Percentiles rank a stretch among this genome's conserved stretches.
These are phyloP conservation scores for Phaetusa simplex DNA, from an alignment of 2,113 vertebrate genomes.

Conservation along the genomic window DNA sequence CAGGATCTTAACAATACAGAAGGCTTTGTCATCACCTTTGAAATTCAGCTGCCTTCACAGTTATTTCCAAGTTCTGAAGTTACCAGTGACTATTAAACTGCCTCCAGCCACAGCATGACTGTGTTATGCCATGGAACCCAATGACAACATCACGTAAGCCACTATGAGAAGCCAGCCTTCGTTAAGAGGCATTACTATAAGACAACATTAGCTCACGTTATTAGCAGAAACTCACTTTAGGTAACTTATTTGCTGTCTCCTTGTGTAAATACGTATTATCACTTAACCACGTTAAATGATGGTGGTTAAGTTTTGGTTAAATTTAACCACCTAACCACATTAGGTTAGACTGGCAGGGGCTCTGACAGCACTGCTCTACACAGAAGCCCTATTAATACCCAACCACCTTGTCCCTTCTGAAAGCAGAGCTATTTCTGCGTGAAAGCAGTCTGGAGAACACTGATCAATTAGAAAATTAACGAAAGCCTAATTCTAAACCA, in stretches of 20 bases:
- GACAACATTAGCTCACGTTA: not conserved
- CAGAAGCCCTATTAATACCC: not conserved
- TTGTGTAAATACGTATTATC: not conserved
- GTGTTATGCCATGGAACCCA: not conserved
- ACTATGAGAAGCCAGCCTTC: not conserved
- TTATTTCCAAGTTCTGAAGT: not conserved
- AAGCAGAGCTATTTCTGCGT: not conserved
- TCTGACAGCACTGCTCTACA: not conserved
- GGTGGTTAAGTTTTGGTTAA: not conserved
- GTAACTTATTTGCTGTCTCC: not conserved
- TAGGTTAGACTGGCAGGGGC: not conserved
- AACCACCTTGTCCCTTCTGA: not conserved
- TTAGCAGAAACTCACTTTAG: not conserved
- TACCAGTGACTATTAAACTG: not conserved
- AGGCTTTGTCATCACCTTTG: not conserved
- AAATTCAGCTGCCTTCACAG: not conserved
- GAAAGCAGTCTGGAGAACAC: not conserved
- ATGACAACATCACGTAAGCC: rapidly evolving
- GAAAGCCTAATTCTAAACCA: not conserved
- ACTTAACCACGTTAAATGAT: not conserved
- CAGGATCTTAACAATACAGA: not conserved
- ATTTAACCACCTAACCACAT: not conserved
- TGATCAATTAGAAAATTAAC: not conserved
- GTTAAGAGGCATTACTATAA: not conserved
- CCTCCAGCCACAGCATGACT: not conserved